Conservation (phyloP, 1,140 invertebrate genomes). For the Cydia fagiglandana region DNA sequence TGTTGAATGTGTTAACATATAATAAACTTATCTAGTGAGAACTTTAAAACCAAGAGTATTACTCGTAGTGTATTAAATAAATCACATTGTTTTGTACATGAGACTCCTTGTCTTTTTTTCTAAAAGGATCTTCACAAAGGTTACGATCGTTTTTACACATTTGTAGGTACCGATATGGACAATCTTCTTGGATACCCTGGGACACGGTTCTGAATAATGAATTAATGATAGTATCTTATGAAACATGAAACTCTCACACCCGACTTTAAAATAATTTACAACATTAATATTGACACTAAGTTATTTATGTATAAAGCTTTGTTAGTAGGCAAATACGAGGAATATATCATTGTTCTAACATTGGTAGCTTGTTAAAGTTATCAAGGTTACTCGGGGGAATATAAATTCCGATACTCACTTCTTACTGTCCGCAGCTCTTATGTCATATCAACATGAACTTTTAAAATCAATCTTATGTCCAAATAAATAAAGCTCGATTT, state of each 20-base stretch:
- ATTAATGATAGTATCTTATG: neutral
- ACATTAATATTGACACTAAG: constrained; percentile 16
- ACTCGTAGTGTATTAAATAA: too few species aligned
- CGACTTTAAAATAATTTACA: neutral
- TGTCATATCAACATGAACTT: neutral
- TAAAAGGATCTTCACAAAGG: too few species aligned
- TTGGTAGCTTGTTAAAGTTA: constrained; percentile 50
- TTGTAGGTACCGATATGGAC: too few species aligned
- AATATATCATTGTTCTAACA: constrained; percentile 27
- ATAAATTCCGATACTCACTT: constrained; percentile 43
- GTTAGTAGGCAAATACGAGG: constrained; percentile 21
- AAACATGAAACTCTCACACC: neutral
- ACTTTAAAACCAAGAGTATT: too few species aligned
- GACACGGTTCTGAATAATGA: too few species aligned
- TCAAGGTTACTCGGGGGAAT: constrained; percentile 46
- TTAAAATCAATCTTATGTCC: neutral
- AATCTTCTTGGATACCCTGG: too few species aligned
- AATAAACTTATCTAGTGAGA: too few species aligned
- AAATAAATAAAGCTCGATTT: neutral
- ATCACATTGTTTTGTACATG: too few species aligned
- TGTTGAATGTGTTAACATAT: too few species aligned
- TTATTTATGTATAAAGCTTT: constrained; percentile 14
- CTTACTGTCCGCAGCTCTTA: neutral
- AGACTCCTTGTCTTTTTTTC: too few species aligned
- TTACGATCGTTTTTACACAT: too few species aligned